phyloP scores from a whole-genome alignment of 2,888 invertebrate species.

The Allolobophora icterica region DNA sequence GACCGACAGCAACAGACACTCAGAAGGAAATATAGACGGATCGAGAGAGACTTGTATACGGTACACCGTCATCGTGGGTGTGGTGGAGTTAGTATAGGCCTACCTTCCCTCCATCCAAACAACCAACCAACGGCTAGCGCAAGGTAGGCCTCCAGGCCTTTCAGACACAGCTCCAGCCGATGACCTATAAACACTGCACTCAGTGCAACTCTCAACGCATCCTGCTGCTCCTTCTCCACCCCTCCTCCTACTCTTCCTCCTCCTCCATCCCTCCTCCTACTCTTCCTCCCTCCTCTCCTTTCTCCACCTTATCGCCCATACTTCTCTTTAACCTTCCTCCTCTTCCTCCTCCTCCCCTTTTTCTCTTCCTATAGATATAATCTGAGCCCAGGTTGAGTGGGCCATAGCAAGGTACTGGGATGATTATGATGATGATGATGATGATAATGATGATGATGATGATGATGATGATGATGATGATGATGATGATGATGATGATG shows the following conservation, averaged over 20 bases:
- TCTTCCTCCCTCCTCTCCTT: too few species aligned
- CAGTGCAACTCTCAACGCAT: not conserved
- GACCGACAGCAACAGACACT: not conserved
- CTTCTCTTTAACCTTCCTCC: too few species aligned
- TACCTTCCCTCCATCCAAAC: not conserved
- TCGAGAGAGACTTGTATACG: not conserved
- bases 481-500: too few species aligned
- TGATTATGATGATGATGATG: too few species aligned
- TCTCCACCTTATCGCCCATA: not conserved
- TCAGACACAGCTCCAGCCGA: not conserved
- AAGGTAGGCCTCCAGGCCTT: not conserved
- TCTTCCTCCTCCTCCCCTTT: not conserved
- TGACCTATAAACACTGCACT: slow-evolving; percentile 17
- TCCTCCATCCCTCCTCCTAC: not conserved
- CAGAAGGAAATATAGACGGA: not conserved
- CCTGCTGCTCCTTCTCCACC: too few species aligned
- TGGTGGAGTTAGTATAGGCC: not conserved
- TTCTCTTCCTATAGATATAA: not conserved
- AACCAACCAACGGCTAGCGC: not conserved
- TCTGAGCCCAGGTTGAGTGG: too few species aligned
- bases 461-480: too few species aligned
- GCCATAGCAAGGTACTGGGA: too few species aligned
- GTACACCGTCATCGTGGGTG: not conserved
- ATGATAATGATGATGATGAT: too few species aligned
- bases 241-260: too few species aligned